These are phyloP conservation scores for Philhelius pedissequus DNA, from an alignment of 2,888 invertebrate species.

Conservation along the genomic window DNA sequence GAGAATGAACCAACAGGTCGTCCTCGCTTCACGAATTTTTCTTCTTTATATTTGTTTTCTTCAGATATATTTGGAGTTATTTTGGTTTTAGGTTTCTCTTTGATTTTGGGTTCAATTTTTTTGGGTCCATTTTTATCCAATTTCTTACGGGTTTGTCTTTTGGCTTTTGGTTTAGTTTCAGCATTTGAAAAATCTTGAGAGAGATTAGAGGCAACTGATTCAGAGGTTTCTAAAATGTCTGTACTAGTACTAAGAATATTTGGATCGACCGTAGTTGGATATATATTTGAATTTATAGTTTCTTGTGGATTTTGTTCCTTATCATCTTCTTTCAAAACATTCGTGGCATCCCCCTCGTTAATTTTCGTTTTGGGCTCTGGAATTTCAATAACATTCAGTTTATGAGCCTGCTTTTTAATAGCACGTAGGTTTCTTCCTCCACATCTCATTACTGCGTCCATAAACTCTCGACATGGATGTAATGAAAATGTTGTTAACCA, in stretches of 20 bases:
- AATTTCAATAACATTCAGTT: constrained; percentile 70
- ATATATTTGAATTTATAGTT: background rate
- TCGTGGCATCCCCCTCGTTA: background rate
- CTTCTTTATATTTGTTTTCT: background rate
- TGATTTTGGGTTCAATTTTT: background rate
- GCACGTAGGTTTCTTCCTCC: constrained; percentile 70
- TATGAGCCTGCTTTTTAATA: constrained; percentile 50
- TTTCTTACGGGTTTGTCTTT: background rate
- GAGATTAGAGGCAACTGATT: too few relatives aligned
- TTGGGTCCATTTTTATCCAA: background rate
- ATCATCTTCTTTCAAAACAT: background rate
- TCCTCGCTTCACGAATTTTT: background rate
- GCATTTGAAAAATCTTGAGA: background rate
- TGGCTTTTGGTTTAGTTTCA: background rate
- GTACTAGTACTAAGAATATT: background rate
- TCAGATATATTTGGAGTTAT: background rate
- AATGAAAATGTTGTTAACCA: constrained; percentile 77
- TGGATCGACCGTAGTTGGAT: too few relatives aligned
- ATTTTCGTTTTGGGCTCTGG: background rate
- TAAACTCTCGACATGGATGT: constrained; percentile 72
- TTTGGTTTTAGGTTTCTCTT: background rate
- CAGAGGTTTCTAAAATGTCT: background rate
- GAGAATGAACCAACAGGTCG: background rate
- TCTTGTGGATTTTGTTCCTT: background rate
- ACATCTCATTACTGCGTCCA: constrained; percentile 73